A percentile compares a stretch with the other conserved stretches of the same genome.
phyloP scores from a whole-genome alignment of 2,797 vertebrate species.

The Paguma larvata region DNA sequence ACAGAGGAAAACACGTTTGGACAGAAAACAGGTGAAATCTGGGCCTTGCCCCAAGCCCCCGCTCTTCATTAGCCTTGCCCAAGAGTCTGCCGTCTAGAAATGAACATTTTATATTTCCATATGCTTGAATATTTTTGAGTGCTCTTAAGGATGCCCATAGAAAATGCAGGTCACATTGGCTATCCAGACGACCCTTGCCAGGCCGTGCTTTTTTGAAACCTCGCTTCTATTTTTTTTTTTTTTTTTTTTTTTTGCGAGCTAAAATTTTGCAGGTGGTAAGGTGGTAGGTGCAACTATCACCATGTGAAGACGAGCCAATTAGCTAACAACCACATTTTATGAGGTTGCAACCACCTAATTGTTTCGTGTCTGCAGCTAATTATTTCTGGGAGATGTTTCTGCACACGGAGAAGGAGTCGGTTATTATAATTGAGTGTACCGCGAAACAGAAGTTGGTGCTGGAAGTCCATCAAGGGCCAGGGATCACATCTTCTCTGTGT shows the following conservation, averaged over 20 bases:
- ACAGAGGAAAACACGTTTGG: not conserved
- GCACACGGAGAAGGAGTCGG: constrained; percentile 65
- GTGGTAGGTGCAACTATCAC: constrained; percentile 68
- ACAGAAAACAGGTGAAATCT: not conserved
- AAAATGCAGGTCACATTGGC: constrained; percentile 49
- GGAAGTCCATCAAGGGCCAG: constrained; percentile 60
- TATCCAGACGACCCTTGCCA: constrained; percentile 23
- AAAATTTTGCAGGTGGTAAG: constrained; percentile 81
- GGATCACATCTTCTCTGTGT: constrained; percentile 60
- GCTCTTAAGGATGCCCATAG: constrained; percentile 62
- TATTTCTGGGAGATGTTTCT: constrained; percentile 82
- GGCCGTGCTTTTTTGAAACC: constrained; percentile 70
- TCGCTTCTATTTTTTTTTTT: constrained; percentile 23
- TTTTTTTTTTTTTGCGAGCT: constrained; percentile 43
- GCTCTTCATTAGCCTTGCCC: constrained; percentile 49
- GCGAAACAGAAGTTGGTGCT: constrained; percentile 75
- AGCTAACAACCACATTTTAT: constrained; percentile 78
- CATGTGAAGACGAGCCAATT: constrained; percentile 78
- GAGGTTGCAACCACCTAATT: constrained; percentile 82
- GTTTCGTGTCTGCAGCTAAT: constrained; percentile 83
- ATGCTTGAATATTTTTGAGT: constrained; percentile 63
- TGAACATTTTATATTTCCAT: constrained; percentile 65
- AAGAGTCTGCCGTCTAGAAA: not conserved
- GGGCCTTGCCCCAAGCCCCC: not conserved
- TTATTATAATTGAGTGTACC: constrained; percentile 67